phyloP scores from a whole-genome alignment of 2,797 vertebrate genomes.

The Micrastur ruficollis region DNA sequence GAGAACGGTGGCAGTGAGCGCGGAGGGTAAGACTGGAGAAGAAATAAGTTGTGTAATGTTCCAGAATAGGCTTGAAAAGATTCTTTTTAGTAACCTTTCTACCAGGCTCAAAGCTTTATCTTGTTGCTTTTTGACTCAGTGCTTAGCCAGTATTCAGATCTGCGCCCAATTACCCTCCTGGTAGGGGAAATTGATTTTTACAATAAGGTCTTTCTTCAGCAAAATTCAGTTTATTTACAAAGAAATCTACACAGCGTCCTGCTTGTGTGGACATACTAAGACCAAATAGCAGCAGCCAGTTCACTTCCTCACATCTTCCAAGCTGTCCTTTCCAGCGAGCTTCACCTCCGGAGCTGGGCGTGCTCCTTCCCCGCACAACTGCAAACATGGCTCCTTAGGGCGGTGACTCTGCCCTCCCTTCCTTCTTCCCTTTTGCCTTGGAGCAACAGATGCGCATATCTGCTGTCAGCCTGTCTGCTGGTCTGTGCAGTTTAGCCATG shows the following conservation, averaged over 20 bases:
- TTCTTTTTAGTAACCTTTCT: constrained; percentile 10
- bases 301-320: neutral
- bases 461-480: neutral
- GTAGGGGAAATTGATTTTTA: neutral
- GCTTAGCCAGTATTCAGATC: neutral
- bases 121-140: neutral
- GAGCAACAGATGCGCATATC: neutral
- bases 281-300: neutral
- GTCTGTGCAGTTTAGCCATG: neutral
- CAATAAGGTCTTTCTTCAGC: neutral
- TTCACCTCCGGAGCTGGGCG: neutral
- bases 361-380: neutral
- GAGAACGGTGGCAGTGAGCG: neutral
- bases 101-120: neutral
- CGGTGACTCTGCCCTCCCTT: neutral
- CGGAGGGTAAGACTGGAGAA: neutral
- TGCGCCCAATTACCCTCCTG: neutral
- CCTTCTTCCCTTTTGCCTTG: neutral
- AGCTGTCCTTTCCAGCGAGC: neutral
- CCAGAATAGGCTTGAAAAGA: constrained; percentile 3
- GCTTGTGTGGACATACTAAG: neutral
- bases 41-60: neutral
- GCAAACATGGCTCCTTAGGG: neutral
- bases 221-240: neutral
- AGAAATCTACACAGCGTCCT: neutral